phyloP scores from a whole-genome alignment of 1,140 invertebrate genomes.

The Anagrus nilaparvatae region DNA sequence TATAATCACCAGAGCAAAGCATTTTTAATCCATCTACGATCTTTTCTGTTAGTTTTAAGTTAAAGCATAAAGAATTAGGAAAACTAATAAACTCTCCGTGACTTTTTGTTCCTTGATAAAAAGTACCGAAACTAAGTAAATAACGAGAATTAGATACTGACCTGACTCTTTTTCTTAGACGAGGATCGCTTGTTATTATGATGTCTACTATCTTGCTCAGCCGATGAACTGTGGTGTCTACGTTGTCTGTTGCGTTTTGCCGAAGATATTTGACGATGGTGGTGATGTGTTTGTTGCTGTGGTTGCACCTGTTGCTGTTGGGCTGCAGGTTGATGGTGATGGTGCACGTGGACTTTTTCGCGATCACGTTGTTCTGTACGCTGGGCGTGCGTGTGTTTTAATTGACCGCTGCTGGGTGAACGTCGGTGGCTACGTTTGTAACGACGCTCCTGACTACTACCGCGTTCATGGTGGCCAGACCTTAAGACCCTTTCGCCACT shows the following conservation, averaged over 20 bases:
- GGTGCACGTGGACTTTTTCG: no score
- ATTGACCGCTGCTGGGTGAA: conserved; percentile 48
- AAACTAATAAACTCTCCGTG: no score
- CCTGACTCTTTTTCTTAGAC: not conserved
- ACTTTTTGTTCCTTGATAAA: no score
- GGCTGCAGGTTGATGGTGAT: no score
- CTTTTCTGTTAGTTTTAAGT: no score
- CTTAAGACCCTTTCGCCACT: conserved; percentile 50
- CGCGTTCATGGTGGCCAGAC: conserved; percentile 49
- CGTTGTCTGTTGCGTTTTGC: no score
- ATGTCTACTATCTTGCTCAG: not conserved
- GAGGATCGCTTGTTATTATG: no score
- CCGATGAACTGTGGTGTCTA: not conserved
- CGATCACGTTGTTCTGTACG: conserved; percentile 18
- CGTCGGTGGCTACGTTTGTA: conserved; percentile 52
- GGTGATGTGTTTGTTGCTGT: not conserved
- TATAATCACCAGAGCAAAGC: no score
- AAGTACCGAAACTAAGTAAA: no score
- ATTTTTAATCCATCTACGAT: no score
- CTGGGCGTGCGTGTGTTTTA: conserved; percentile 35
- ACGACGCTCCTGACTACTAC: conserved; percentile 49
- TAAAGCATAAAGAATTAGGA: no score
- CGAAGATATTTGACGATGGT: not conserved
- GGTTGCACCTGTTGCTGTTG: conserved; percentile 5
- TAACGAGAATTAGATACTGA: no score